Conservation (phyloP, 2,113 vertebrate species). For the Tetrao urogallus region DNA sequence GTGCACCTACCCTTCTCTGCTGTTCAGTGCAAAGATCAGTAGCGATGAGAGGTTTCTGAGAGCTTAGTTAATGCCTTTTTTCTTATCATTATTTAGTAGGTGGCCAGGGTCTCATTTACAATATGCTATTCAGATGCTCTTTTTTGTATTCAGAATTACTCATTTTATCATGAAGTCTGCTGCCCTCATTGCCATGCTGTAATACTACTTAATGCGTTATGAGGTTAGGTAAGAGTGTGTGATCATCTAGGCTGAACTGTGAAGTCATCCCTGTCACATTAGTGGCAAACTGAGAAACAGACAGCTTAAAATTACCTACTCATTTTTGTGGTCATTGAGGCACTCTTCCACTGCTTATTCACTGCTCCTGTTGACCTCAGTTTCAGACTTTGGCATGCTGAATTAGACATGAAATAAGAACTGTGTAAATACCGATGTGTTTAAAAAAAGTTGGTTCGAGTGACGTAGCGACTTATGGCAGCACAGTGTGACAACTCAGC, state of each 20-base stretch:
- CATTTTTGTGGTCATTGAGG: neutral
- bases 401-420: neutral
- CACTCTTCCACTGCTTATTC: neutral
- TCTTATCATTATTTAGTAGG: neutral
- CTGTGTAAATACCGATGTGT: neutral
- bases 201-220: neutral
- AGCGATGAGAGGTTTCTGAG: neutral
- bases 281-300: neutral
- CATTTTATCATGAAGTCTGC: neutral
- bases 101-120: neutral
- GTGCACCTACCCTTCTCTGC: neutral
- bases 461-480: neutral
- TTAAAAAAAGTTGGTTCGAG: neutral
- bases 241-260: neutral
- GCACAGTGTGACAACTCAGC: too few relatives aligned
- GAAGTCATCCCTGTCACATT: neutral
- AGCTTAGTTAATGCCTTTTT: neutral
- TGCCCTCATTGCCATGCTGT: fast-evolving
- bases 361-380: neutral
- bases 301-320: neutral
- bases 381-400: neutral
- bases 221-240: neutral
- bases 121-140: neutral
- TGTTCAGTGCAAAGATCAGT: neutral
- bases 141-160: neutral